Percentiles rank a stretch among this genome's conserved stretches.
Evolutionary conservation across 2,888 invertebrate genomes (phyloP).

Genomic region (Platypus cylindrus): DNA sequence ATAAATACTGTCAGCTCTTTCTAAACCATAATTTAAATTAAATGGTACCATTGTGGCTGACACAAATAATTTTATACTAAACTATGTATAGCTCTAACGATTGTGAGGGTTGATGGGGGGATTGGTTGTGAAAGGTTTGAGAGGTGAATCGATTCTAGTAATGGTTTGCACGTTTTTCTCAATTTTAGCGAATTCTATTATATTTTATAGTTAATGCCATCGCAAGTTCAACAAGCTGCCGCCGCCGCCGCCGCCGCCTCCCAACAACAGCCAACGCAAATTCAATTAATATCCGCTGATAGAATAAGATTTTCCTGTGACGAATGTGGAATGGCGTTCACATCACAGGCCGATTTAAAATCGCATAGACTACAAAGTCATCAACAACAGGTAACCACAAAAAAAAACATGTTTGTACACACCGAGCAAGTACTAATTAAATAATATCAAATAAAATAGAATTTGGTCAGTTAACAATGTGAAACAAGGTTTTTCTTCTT

Average conservation of each 20-base stretch:
- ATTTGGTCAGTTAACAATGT: background rate
- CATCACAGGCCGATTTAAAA: slow-evolving; percentile 33
- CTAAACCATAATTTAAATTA: too few species aligned
- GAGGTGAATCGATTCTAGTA: too few species aligned
- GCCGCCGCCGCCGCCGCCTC: too few species aligned
- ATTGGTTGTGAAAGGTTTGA: too few species aligned
- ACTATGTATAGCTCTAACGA: too few species aligned
- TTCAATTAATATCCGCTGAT: slow-evolving; percentile 48
- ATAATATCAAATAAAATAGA: slow-evolving; percentile 3
- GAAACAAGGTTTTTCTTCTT: background rate
- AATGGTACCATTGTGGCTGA: too few species aligned
- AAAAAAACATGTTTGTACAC: slow-evolving; percentile 6
- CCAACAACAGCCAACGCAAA: slow-evolving; percentile 39
- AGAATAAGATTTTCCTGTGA: slow-evolving; percentile 34
- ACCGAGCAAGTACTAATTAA: slow-evolving; percentile 1
- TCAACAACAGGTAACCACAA: slow-evolving; percentile 29
- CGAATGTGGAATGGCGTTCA: slow-evolving; percentile 34
- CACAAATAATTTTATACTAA: too few species aligned
- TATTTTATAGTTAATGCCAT: slow-evolving; percentile 9
- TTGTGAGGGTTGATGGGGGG: too few species aligned
- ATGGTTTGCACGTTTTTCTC: too few species aligned
- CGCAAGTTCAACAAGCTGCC: slow-evolving; percentile 29
- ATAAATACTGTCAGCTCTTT: too few species aligned
- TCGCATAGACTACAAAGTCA: slow-evolving; percentile 37
- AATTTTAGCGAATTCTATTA: slow-evolving; percentile 2